Evolutionary conservation across 2,797 vertebrate genomes (phyloP).

Genomic region (Pterois miles): DNA sequence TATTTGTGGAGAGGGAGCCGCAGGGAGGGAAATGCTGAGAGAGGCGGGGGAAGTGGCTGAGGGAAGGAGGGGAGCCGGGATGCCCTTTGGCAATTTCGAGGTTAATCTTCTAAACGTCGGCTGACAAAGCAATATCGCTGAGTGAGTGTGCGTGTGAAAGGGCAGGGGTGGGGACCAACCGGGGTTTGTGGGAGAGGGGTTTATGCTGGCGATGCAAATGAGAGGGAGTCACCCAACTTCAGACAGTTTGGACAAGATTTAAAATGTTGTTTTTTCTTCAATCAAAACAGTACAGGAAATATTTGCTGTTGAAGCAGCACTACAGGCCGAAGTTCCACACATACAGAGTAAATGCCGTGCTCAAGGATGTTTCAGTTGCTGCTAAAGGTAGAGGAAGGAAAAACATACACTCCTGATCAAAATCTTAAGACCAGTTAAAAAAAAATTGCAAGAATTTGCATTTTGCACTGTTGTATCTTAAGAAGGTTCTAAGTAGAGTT

Average conservation of each 20-base stretch:
- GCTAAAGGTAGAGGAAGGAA: background rate
- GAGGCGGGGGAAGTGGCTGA: slow-evolving; percentile 35
- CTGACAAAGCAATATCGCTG: slow-evolving; percentile 78
- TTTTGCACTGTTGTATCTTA: too few relatives aligned
- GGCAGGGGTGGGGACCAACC: slow-evolving; percentile 28
- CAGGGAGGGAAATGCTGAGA: slow-evolving; percentile 58
- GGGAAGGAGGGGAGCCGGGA: slow-evolving; percentile 47
- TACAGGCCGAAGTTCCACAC: background rate
- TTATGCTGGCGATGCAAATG: slow-evolving; percentile 35
- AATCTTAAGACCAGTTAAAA: too few relatives aligned
- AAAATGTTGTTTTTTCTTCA: slow-evolving; percentile 21
- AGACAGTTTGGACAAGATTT: slow-evolving; percentile 29
- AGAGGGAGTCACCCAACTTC: slow-evolving; percentile 27
- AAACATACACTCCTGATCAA: too few relatives aligned
- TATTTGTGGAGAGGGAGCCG: slow-evolving; percentile 59
- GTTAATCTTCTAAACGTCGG: slow-evolving; percentile 80
- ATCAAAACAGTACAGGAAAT: slow-evolving; percentile 29
- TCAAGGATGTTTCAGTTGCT: background rate
- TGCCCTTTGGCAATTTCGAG: slow-evolving; percentile 76
- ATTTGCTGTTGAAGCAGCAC: background rate
- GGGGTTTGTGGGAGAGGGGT: slow-evolving; percentile 31
- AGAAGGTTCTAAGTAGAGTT: too few relatives aligned
- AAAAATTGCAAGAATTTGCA: too few relatives aligned
- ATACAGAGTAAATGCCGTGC: background rate
- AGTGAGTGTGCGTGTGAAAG: slow-evolving; percentile 30